Evolutionary conservation across 1,140 invertebrate species (phyloP).

Genomic region (Apis cerana): DNA sequence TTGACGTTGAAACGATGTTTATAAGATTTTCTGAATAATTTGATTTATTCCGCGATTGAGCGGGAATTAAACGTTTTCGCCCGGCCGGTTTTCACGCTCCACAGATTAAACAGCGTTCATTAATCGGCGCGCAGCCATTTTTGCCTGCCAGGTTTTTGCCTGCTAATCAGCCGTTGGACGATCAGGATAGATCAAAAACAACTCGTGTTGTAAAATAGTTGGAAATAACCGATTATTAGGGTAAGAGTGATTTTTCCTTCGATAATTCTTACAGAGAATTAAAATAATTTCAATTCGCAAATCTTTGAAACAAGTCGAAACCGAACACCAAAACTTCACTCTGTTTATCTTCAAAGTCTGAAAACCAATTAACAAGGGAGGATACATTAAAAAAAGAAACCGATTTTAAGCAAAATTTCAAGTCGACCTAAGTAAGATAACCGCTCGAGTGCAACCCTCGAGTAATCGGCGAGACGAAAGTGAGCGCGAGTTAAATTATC

Average conservation of each 20-base stretch:
- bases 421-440: neutral
- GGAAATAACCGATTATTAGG: neutral
- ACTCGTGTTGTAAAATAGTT: neutral
- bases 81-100: slow-evolving; percentile 29
- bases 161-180: neutral
- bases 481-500: slow-evolving; percentile 12
- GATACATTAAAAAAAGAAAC: too few relatives aligned
- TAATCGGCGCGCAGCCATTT: slow-evolving; percentile 7
- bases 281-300: too few relatives aligned
- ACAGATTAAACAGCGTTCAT: slow-evolving; percentile 29
- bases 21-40: slow-evolving; percentile 1
- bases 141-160: neutral
- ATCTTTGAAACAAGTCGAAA: too few relatives aligned
- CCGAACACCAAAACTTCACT: too few relatives aligned
- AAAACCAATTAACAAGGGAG: too few relatives aligned
- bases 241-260: neutral
- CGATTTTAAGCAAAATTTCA: neutral
- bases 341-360: too few relatives aligned
- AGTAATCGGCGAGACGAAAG: neutral
- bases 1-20: neutral
- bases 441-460: neutral
- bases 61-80: slow-evolving; percentile 27
- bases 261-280: neutral
- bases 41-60: slow-evolving; percentile 25
- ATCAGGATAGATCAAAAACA: neutral